Conservation (phyloP, 2,888 invertebrate species). For the Caenorhabditis sp. region DNA sequence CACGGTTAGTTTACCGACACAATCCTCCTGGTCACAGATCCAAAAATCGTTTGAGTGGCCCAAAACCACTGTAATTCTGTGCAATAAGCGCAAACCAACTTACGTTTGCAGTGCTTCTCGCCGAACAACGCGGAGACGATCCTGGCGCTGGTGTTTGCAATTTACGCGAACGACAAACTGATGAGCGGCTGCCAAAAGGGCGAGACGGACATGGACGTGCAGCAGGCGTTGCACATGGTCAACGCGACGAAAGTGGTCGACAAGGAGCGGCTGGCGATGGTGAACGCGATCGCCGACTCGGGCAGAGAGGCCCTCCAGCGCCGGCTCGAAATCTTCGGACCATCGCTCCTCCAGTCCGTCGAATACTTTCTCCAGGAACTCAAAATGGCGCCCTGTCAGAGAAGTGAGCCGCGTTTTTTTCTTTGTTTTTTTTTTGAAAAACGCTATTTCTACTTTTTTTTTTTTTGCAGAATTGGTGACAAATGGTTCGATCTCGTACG, state of each 20-base stretch:
- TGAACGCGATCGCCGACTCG: constrained; percentile 17
- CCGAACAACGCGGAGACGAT: constrained; percentile 30
- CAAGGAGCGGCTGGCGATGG: constrained; percentile 25
- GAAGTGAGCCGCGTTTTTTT: too few species aligned
- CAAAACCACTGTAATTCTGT: too few species aligned
- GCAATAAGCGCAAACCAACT: too few species aligned
- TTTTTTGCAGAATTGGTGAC: constrained; percentile 24
- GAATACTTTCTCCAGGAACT: constrained; percentile 25
- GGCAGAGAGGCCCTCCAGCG: constrained; percentile 31
- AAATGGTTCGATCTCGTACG: constrained; percentile 11
- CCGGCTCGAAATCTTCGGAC: constrained; percentile 31
- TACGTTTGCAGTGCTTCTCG: too few species aligned
- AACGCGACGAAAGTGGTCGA: constrained; percentile 29
- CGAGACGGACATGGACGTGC: constrained; percentile 25
- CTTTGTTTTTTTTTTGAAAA: not conserved
- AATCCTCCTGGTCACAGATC: too few species aligned
- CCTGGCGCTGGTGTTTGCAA: constrained; percentile 42
- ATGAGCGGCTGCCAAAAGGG: not conserved
- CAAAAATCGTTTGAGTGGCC: too few species aligned
- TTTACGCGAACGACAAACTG: constrained; percentile 38
- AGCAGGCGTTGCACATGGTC: constrained; percentile 26
- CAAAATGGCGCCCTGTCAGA: constrained; percentile 23
- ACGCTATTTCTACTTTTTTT: not conserved
- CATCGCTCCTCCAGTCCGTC: not conserved
- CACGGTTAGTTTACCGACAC: too few species aligned